Evolutionary conservation across 1,140 invertebrate species (phyloP), one percentile per base, ranked within the genome.

Genomic region (Drosophila lini): DNA sequence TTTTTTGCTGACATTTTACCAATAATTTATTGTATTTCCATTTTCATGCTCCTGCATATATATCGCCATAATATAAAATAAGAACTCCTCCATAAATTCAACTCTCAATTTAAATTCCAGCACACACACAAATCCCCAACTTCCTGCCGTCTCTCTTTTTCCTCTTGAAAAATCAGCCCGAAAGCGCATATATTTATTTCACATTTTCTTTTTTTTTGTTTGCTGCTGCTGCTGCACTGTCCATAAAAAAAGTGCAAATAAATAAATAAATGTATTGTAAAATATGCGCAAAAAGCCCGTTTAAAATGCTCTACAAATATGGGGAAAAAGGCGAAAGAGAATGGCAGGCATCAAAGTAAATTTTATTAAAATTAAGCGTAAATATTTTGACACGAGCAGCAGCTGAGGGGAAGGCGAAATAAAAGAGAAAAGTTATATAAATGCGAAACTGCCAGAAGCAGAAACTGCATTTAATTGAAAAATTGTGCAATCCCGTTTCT

Each of bases 331-430:
- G 32, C 19, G 16, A 31, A 25, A 40, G 45, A 40, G 45, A 65
- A 67, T 34, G 38, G 11, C 34, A 25, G 60, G 61, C 81, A 56
- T 77, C 80, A 88, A 78, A 78, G 77, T 80, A 88, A 84, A 89
- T 88, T 89, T 88, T 80, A 88, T 84, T 89, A 84, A 88, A 88
- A 89, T 89, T 53, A 84, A 84, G 84, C 74, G 84, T 61, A 90
- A 88, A 88, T 89, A 88, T 88, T 88, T 88, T 89, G 80, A 84
- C 80, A 80, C 80, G 50, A 58, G 47, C 45, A 61, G 48, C 48
- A 50, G n/a, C 47, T 11, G n/a, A 1, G 11, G 47, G n/a, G 13
- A 19, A 19, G 19, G 16, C 11, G 41, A 68, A 74, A 74, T 42
- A 61, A 71, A 75, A 74, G 25, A 63, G 25, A 41, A 45, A 48